phyloP scores from a whole-genome alignment of 2,888 invertebrate genomes.

The Tenodera sinensis region DNA sequence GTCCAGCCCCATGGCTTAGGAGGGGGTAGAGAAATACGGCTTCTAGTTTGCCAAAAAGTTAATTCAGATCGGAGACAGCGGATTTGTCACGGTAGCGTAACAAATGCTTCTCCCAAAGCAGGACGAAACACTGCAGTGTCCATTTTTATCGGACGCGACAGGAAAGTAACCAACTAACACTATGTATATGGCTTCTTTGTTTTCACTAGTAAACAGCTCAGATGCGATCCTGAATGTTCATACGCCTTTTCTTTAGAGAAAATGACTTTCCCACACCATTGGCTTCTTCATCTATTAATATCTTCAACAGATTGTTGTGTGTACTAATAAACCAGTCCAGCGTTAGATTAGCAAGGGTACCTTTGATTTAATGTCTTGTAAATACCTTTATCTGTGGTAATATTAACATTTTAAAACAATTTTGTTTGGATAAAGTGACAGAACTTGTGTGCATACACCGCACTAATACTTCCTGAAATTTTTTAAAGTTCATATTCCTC shows the following conservation, averaged over 20 bases:
- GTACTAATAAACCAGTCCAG: no score
- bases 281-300: no score
- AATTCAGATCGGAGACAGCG: neutral
- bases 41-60: neutral
- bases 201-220: neutral
- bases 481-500: no score
- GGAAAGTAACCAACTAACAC: neutral
- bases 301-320: no score
- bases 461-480: no score
- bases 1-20: neutral
- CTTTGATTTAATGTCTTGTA: no score
- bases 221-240: neutral
- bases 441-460: no score
- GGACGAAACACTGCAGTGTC: neutral
- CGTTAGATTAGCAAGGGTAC: no score
- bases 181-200: neutral
- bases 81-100: neutral
- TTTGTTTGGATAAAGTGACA: no score
- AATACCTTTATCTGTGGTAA: no score
- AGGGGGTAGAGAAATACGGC: neutral
- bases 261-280: neutral
- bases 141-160: neutral
- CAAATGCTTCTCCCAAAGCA: no score
- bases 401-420: no score
- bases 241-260: neutral